These are phyloP conservation scores for Drosophila peninsularis DNA, from an alignment of 2,888 invertebrate species.

Conservation along the genomic window DNA sequence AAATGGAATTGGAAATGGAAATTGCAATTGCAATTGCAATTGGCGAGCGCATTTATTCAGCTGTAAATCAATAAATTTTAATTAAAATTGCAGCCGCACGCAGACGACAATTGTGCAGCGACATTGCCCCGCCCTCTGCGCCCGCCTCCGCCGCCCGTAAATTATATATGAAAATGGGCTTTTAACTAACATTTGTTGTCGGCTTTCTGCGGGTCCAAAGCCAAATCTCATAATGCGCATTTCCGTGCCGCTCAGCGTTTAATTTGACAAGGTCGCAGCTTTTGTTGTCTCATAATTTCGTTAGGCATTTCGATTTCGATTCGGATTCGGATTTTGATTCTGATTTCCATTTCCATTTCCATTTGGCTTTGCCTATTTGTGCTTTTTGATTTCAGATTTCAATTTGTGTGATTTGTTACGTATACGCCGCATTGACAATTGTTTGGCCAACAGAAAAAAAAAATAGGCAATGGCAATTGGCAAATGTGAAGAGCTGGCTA, in stretches of 20 bases:
- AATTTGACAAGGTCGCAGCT: constrained; percentile 71
- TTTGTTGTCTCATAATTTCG: constrained; percentile 56
- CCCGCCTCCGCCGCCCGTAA: constrained; percentile 27
- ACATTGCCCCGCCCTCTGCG: background rate
- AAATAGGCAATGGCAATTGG: constrained; percentile 5
- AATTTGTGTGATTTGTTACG: constrained; percentile 51
- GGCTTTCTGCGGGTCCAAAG: constrained; percentile 28
- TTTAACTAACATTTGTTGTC: constrained; percentile 59
- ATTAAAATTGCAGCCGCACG: constrained; percentile 74
- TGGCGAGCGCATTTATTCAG: constrained; percentile 71
- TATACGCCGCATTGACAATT: constrained; percentile 56
- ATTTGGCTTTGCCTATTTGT: constrained; percentile 32
- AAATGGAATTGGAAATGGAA: background rate
- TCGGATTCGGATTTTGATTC: constrained; percentile 43
- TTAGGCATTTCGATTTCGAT: constrained; percentile 73
- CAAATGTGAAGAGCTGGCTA: constrained; percentile 24
- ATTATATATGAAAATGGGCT: constrained; percentile 54
- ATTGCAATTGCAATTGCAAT: constrained; percentile 27
- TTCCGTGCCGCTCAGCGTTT: constrained; percentile 73
- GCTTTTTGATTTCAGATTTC: constrained; percentile 14
- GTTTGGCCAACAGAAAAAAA: constrained; percentile 34
- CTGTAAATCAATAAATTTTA: constrained; percentile 81
- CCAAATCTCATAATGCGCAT: constrained; percentile 72
- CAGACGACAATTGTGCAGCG: constrained; percentile 59
- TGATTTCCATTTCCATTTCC: constrained; percentile 50